Base-by-base conservation (phyloP, 1,140 invertebrate genomes). In the Euglossa dilemma region DNA sequence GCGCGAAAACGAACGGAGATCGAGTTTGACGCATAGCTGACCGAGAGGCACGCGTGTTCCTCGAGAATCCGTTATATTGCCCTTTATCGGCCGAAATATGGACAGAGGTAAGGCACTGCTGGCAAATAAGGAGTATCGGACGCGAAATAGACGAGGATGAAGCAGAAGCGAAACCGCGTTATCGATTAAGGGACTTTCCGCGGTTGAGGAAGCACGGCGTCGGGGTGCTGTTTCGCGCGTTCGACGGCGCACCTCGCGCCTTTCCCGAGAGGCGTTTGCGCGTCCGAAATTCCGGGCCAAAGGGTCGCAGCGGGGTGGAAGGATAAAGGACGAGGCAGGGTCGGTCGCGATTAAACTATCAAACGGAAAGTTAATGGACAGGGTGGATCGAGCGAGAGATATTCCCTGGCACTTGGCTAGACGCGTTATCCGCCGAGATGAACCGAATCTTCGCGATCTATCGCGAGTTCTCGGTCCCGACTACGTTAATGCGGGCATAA, bases 51-150 rank as follows among this genome's bases (percentile, higher is more conserved):
- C 50, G 1, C 4, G 2, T 7, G n/a, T 64, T 23, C 18, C 23
- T 11, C 45, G 47, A 52, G n/a, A 64, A 80, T 80, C 59, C 28
- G 88, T 84, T 91, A 89, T 85, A 89, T 90, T 91, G 91, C 85
- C 83, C 86, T 92, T 93, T 93, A 93, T 93, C 91, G 87, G 82
- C 43, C 89, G 87, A 91, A 90, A 91, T 90, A 92, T 91, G 89
- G 88, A 91, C 85, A 87, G 59, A 78, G 82, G 74, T 89, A 90
- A 91, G 83, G 59, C 86, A 89, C n/a, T 82, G 80, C 50, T 64
- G 87, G 90, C 87, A 89, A 91, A 91, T 91, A 85, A 87, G 88
- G 11, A 36, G 25, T 63, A 63, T 12, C n/a, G 16, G 52, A 16
- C 50, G 43, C 11, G 28, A 16, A 52, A 28, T 79, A 70, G 50